Evolutionary conservation across 2,888 invertebrate genomes (phyloP), one percentile per base, ranked within the genome.

Genomic region (Eurytoma californica): DNA sequence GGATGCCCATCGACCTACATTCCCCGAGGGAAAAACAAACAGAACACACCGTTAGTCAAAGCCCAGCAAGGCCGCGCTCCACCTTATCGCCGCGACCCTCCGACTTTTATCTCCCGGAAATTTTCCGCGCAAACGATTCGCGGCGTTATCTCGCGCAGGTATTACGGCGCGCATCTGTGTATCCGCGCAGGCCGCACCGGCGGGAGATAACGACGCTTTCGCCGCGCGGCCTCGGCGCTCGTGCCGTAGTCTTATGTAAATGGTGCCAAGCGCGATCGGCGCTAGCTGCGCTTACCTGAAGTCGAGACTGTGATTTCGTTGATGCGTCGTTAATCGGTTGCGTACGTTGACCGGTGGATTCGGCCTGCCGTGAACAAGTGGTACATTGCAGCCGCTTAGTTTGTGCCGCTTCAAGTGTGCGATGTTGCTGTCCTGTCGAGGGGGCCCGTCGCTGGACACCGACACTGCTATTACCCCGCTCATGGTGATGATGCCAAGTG

Each of bases 251-350:
- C 57, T 68, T 28, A 69, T 3, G 18, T 18, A 69, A 51, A 18
- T 39, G 39, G 18, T 18, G 30, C 28, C 28, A 39, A 18, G 24
- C 49, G n/a, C 3, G 55, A 57, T 51, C 28, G 16, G 9, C 9
- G 14, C 16, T n/a, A n/a, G 7, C 67, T 16, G 4, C 30, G 7
- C 13, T 12, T 91, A 96, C 96, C 96, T 95, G 91, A 97, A 96
- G 91, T 97, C 97, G 90, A 97, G 92, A 89, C 96, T 97, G 88
- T 96, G 94, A 91, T 97, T 97, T 90, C 97, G 94, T 91, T 97
- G 97, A 91, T 97, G 97, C 84, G 92, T 93, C 85, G 92, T 92
- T 84, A 93, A 90, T 87, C 92, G 90, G 81, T 91, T 91, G 86
- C 92, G 92, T 82, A 88, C 89, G 85, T 90, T 91, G 82, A 91